phyloP scores from a whole-genome alignment of 1,140 invertebrate genomes.

The Phortica variegata region DNA sequence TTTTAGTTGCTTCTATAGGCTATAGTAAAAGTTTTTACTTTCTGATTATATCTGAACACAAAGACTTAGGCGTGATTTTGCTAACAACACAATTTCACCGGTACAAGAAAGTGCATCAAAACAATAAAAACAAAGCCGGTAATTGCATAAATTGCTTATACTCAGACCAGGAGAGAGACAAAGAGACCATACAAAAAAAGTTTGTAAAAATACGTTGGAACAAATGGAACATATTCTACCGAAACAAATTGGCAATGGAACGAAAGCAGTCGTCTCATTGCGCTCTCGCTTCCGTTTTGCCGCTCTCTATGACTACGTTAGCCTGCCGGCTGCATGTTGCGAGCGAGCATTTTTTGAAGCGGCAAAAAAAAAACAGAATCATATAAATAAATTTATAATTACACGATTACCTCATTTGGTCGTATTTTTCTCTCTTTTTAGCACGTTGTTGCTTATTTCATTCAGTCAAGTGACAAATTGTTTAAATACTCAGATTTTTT shows the following conservation, averaged over 20 bases:
- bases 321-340: background rate
- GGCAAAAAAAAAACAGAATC: slow-evolving; percentile 15
- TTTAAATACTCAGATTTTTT: slow-evolving; percentile 18
- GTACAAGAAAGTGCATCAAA: slow-evolving; percentile 35
- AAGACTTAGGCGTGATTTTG: too few relatives aligned
- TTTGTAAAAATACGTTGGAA: too few relatives aligned
- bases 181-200: background rate
- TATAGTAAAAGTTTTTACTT: too few relatives aligned
- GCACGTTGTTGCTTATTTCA: slow-evolving; percentile 11
- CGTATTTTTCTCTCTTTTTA: slow-evolving; percentile 24
- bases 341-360: background rate
- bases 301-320: too few relatives aligned
- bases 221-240: too few relatives aligned
- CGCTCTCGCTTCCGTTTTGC: too few relatives aligned
- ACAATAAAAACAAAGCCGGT: slow-evolving; percentile 26
- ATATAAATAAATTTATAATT: slow-evolving; percentile 47
- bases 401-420: slow-evolving; percentile 56
- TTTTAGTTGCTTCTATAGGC: too few relatives aligned
- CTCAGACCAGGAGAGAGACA: slow-evolving; percentile 5
- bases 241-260: slow-evolving; percentile 14
- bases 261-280: too few relatives aligned
- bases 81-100: slow-evolving; percentile 33
- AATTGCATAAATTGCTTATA: slow-evolving; percentile 14
- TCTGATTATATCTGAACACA: too few relatives aligned
- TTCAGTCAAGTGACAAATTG: slow-evolving; percentile 3